These are phyloP conservation scores for Drosophila greeni DNA, from an alignment of 2,888 invertebrate species.

Conservation along the genomic window DNA sequence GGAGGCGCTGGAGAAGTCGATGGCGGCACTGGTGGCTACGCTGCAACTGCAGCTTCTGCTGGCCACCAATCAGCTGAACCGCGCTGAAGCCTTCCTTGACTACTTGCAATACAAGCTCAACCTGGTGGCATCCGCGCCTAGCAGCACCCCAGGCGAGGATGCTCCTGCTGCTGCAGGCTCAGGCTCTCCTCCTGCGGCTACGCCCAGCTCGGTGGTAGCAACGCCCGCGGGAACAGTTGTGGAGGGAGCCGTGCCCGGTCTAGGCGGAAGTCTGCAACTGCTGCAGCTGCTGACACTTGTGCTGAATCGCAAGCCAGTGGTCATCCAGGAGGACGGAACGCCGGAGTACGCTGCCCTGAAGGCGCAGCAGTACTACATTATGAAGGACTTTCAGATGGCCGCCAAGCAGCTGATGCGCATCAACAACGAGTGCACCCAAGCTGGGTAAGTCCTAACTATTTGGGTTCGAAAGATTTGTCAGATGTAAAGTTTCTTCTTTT, in stretches of 20 bases:
- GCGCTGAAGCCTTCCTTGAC: slow-evolving; percentile 76
- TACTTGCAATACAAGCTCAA: slow-evolving; percentile 73
- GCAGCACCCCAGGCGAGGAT: slow-evolving; percentile 33
- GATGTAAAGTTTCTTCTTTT: neutral
- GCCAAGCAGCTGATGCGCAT: slow-evolving; percentile 78
- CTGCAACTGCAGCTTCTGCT: slow-evolving; percentile 75
- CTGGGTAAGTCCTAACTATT: slow-evolving; percentile 59
- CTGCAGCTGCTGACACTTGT: slow-evolving; percentile 74
- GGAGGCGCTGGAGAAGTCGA: slow-evolving; percentile 72
- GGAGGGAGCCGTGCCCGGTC: slow-evolving; percentile 30
- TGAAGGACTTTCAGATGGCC: slow-evolving; percentile 79
- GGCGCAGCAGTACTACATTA: slow-evolving; percentile 79
- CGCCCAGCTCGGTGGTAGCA: slow-evolving; percentile 17
- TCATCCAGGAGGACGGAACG: slow-evolving; percentile 76
- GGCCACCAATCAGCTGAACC: slow-evolving; percentile 76
- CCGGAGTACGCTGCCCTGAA: slow-evolving; percentile 76
- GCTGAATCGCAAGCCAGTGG: slow-evolving; percentile 73
- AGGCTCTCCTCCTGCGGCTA: slow-evolving; percentile 9
- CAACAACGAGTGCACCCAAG: slow-evolving; percentile 61
- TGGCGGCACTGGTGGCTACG: slow-evolving; percentile 72
- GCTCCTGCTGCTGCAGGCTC: slow-evolving; percentile 15
- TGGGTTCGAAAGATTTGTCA: neutral
- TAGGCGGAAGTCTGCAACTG: slow-evolving; percentile 68
- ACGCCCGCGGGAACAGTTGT: slow-evolving; percentile 14
- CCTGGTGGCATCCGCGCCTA: slow-evolving; percentile 60